Evolutionary conservation across 2,113 vertebrate genomes (phyloP), one percentile per base, ranked within the genome.

Genomic region (Tupaia tana): DNA sequence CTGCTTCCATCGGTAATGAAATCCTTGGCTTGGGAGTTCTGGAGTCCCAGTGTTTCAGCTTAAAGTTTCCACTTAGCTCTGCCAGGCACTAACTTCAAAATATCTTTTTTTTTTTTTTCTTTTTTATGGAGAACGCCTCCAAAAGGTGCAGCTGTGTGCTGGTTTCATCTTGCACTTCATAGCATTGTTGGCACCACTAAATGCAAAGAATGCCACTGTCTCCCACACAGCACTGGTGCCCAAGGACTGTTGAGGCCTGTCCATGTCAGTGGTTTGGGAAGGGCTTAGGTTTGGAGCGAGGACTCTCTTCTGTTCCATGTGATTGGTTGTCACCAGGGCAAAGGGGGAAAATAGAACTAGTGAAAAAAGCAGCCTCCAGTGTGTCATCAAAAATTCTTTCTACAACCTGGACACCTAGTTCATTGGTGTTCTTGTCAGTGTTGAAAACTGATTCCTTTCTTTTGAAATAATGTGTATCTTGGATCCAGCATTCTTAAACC

Each of bases 111-210:
- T 77, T 12, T 63, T 29, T 31, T 54, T 43, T 78, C 24, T 58
- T 73, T 98, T 98, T 93, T 98, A 98, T 96, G 95, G 96, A 97
- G 97, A 98, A 97, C 18, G 84, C 84, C 97, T 98, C 98, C 98
- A 98, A 97, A 98, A 98, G 98, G 98, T 98, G 97, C 98, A 98
- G 98, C 98, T 99, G 98, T 95, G 97, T 97, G 94, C 96, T 75
- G 98, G 98, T 99, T 99, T 99, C 98, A 92, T 98, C 98, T 99
- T 99, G 98, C 97, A 98, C 96, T 98, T 97, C 86, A 96, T 97
- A 98, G 98, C 89, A 61, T 75, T 94, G 85, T 95, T 98, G 98
- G 98, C 98, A 99, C 88, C 93, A 82, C 96, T 97, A 88, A 95
- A 94, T 74, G 54, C 90, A 95, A 98, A 97, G 98, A 98, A 98